Conservation (phyloP, 1,140 invertebrate species). For the Drosophila fuyamai region DNA sequence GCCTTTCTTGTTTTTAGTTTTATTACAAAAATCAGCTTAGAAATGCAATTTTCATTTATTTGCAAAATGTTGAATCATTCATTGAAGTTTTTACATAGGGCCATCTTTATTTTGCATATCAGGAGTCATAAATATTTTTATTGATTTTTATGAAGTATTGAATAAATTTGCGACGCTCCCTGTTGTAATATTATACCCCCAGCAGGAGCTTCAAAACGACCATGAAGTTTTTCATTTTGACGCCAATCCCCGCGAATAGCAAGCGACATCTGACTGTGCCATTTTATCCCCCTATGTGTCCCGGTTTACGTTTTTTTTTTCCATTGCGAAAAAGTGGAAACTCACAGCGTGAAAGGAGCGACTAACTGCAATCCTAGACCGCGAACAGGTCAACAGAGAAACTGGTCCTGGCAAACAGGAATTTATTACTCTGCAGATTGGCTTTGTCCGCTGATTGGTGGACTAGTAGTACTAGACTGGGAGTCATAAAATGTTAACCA, state of each 20-base stretch:
- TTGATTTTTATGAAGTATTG: conserved; percentile 33
- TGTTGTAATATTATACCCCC: conserved; percentile 2
- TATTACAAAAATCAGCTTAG: not conserved
- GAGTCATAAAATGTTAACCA: conserved; percentile 16
- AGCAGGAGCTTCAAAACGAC: not conserved
- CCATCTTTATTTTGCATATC: not conserved
- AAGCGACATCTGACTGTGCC: conserved; percentile 20
- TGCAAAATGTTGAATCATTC: not conserved
- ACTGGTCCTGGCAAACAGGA: conserved; percentile 6
- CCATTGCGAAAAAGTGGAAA: too few relatives aligned
- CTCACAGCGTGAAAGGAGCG: not conserved
- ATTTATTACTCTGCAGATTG: conserved; percentile 31
- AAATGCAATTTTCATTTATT: not conserved
- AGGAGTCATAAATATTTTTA: conserved; percentile 15
- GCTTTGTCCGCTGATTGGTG: conserved; percentile 19
- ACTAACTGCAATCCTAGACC: conserved; percentile 27
- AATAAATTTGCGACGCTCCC: conserved; percentile 3
- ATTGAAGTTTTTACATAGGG: not conserved
- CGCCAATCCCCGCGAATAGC: conserved; percentile 1
- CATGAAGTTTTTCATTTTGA: not conserved
- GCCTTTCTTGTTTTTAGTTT: too few relatives aligned
- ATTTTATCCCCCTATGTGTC: conserved; percentile 18
- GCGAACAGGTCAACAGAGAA: conserved; percentile 19
- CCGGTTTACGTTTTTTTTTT: conserved; percentile 25
- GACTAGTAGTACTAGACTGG: conserved; percentile 11